Conservation (phyloP, 1,140 invertebrate species). For the Protaetia brevitarsis region DNA sequence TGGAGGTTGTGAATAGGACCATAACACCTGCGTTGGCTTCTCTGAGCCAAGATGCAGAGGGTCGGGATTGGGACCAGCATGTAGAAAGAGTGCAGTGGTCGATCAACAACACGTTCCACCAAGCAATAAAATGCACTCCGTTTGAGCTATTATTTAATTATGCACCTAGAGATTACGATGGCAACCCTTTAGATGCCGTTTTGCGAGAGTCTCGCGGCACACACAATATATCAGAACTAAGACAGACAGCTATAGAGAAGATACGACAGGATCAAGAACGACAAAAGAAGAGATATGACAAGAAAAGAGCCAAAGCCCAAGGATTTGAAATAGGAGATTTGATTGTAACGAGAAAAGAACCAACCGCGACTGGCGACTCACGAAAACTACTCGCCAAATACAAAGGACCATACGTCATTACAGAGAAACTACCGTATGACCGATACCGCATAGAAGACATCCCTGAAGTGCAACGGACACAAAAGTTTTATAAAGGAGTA, state of each 20-base stretch:
- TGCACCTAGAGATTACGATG: not conserved
- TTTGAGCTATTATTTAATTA: not conserved
- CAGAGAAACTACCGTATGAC: constrained; percentile 34
- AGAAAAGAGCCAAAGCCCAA: constrained; percentile 4
- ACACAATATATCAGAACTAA: not conserved
- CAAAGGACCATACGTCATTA: constrained; percentile 36
- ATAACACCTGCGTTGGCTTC: not conserved
- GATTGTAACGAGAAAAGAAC: constrained; percentile 28
- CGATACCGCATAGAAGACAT: constrained; percentile 35
- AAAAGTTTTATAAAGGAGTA: not conserved
- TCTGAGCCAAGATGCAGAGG: not conserved
- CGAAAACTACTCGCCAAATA: constrained; percentile 30
- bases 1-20: not conserved
- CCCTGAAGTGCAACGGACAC: not conserved
- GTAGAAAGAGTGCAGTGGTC: not conserved
- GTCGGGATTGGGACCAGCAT: not conserved
- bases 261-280: not conserved
- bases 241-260: not conserved
- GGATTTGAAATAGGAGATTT: constrained; percentile 28
- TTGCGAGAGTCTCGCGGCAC: not conserved
- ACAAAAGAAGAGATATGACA: not conserved
- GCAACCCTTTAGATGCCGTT: not conserved
- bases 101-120: not conserved
- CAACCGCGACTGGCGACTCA: constrained; percentile 29
- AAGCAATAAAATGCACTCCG: not conserved